phyloP scores from a whole-genome alignment of 2,888 invertebrate genomes.

The Himalopsyche japonica region DNA sequence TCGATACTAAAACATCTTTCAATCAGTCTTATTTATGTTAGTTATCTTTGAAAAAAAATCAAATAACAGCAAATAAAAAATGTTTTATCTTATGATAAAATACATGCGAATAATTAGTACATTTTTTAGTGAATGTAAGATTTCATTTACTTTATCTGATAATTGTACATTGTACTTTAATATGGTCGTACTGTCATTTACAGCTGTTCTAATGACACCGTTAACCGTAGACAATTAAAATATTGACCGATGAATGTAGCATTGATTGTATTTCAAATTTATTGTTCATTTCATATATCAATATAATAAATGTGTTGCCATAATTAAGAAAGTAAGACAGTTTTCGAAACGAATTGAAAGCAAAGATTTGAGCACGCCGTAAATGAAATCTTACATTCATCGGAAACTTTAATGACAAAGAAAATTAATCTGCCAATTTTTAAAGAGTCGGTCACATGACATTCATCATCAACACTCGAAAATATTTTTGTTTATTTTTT shows the following conservation, averaged over 20 bases:
- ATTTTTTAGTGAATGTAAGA: background rate
- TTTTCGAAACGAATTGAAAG: too few species aligned
- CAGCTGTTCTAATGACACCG: too few species aligned
- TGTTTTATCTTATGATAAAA: background rate
- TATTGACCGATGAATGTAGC: too few species aligned
- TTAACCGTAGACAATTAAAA: too few species aligned
- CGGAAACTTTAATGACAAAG: background rate
- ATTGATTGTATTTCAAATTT: too few species aligned
- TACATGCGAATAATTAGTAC: background rate
- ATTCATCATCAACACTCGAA: background rate
- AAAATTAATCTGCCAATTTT: background rate
- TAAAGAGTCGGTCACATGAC: background rate
- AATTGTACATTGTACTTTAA: too few species aligned
- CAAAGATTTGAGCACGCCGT: too few species aligned
- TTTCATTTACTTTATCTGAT: too few species aligned
- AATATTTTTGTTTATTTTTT: slow-evolving; percentile 12
- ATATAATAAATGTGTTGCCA: too few species aligned
- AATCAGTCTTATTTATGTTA: slow-evolving; percentile 41
- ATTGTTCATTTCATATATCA: too few species aligned
- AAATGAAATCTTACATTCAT: background rate
- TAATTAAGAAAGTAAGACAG: too few species aligned
- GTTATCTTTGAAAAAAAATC: slow-evolving; percentile 23
- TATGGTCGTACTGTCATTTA: too few species aligned
- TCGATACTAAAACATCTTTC: slow-evolving; percentile 36
- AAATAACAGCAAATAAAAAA: slow-evolving; percentile 21